Percentiles rank a stretch among this genome's conserved stretches.
phyloP scores from a whole-genome alignment of 2,888 invertebrate genomes.

The Drosophila kanekoi region DNA sequence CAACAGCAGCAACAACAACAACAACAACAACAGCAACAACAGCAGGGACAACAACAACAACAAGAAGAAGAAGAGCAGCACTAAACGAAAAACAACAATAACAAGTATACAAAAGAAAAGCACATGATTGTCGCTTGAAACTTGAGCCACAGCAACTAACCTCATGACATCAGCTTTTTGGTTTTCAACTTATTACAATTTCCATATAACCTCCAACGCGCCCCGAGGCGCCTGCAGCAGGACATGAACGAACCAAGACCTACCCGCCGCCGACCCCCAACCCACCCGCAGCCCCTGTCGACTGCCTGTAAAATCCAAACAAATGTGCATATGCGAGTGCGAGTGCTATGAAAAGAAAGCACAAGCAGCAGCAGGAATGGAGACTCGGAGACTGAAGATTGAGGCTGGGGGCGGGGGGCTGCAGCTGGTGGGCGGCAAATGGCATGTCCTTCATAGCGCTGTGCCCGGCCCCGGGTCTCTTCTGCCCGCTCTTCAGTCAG shows the following conservation, averaged over 20 bases:
- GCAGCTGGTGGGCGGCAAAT: slow-evolving; percentile 43
- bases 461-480: not conserved
- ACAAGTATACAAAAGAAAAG: slow-evolving; percentile 62
- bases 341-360: slow-evolving; percentile 59
- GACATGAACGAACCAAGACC: slow-evolving; percentile 8
- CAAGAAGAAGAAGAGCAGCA: slow-evolving; percentile 22
- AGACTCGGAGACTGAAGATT: slow-evolving; percentile 4
- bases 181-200: slow-evolving; percentile 81
- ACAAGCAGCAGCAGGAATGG: slow-evolving; percentile 25
- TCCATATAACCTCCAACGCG: slow-evolving; percentile 74
- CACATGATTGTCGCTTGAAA: slow-evolving; percentile 81
- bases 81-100: slow-evolving; percentile 15
- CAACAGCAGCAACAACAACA: slow-evolving; percentile 47
- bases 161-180: slow-evolving; percentile 82
- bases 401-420: not conserved
- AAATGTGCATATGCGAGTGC: slow-evolving; percentile 74
- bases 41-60: slow-evolving; percentile 42
- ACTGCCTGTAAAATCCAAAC: slow-evolving; percentile 58
- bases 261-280: not conserved
- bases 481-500: not conserved
- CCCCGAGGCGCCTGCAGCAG: slow-evolving; percentile 50
- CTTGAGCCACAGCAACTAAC: slow-evolving; percentile 80
- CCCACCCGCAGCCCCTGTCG: not conserved
- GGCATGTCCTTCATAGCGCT: slow-evolving; percentile 68
- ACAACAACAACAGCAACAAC: slow-evolving; percentile 33